phyloP scores from a whole-genome alignment of 2,888 invertebrate species.

The Drosophila mulleri region DNA sequence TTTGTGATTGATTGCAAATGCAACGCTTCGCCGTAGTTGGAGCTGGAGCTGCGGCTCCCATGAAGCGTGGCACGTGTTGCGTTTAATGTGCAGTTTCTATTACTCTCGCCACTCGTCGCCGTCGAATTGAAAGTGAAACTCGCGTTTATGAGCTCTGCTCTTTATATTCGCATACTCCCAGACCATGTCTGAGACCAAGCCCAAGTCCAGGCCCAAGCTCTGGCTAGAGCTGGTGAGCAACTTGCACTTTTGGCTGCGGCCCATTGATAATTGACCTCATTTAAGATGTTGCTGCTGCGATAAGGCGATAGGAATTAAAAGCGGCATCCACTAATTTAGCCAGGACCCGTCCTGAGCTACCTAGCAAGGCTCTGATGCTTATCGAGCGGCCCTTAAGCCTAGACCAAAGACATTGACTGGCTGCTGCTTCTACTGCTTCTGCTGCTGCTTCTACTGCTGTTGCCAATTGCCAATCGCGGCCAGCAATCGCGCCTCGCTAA shows the following conservation, averaged over 20 bases:
- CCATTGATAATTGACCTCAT: constrained; percentile 80
- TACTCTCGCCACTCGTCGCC: constrained; percentile 68
- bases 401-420: constrained; percentile 70
- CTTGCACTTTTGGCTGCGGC: constrained; percentile 74
- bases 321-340: constrained; percentile 81
- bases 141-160: constrained; percentile 65
- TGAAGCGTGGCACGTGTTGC: constrained; percentile 80
- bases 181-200: constrained; percentile 2
- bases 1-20: constrained; percentile 80
- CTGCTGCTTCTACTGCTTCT: constrained; percentile 29
- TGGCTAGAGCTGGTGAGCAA: constrained; percentile 51
- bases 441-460: constrained; percentile 51
- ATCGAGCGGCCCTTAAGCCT: constrained; percentile 79
- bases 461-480: constrained; percentile 76
- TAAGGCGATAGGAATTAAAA: constrained; percentile 78
- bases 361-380: constrained; percentile 68
- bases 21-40: constrained; percentile 53
- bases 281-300: constrained; percentile 72
- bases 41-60: constrained; percentile 58
- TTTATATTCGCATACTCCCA: constrained; percentile 23
- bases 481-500: constrained; percentile 78
- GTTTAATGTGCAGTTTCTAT: constrained; percentile 82
- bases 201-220: constrained; percentile 9
- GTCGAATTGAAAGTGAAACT: constrained; percentile 75
- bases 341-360: constrained; percentile 30